Base-by-base conservation (phyloP, 2,113 vertebrate species). In the Percopsis transmontana region DNA sequence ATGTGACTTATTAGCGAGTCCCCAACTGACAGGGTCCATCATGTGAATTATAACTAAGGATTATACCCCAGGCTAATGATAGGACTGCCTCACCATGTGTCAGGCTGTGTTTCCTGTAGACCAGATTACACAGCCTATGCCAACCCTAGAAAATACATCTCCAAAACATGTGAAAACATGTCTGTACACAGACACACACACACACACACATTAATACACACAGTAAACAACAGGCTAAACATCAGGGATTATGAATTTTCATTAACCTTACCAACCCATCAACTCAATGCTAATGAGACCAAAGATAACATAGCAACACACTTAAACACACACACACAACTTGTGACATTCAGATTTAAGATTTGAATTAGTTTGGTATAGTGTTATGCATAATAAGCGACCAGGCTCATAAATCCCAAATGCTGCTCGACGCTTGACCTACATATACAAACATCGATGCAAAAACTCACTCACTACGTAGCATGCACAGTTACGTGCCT, bases 11-110 rank as follows among this genome's bases (percentile, higher is more conserved):
- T 91, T 75, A 68, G 87, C 83, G 58, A 88, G 85, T 90, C 64
- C 80, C 80, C 42, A 20, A 89, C 91, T 83, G 82, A 71, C 88
- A 83, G 83, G 83, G 58, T 66, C 85, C 82, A 74, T 91, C 88
- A 90, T 86, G 91, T 90, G 91, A 89, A 93, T 95, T 91, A 88
- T 85, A 84, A 77, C 42, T 66, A 83, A 45, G 87, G 86, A 90
- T 90, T 90, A 85, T 70, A 57, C 79, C 56, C 61, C 33, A 27
- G 76, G 84, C 81, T 85, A 89, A 89, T 86, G 85, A 87, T 63
- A 80, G 79, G 70, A 80, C 76, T 45, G 38, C 58, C 68, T 68
- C 69, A 83, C 72, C 83, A 72, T 85, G 74, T 81, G 83, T 87
- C 82, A 81, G 11, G 77, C 70, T 19, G 40, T 56, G 61, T 75